phyloP scores from a whole-genome alignment of 1,140 invertebrate species.

The Stegodyphus mimosarum region DNA sequence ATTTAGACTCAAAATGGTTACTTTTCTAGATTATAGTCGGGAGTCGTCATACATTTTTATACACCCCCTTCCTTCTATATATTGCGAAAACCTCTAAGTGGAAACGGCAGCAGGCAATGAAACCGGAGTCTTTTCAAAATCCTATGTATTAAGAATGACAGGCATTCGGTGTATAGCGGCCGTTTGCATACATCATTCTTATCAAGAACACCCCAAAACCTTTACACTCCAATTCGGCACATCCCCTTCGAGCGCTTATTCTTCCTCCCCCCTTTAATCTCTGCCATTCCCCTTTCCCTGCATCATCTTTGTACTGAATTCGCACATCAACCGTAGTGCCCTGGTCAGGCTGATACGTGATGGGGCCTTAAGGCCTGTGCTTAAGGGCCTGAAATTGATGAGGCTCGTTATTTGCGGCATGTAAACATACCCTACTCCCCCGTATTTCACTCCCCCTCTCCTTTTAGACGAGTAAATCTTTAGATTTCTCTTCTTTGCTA shows the following conservation, averaged over 20 bases:
- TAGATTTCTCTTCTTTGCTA: slow-evolving; percentile 8
- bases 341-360: slow-evolving; percentile 32
- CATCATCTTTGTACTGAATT: background rate
- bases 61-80: too few relatives aligned
- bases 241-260: background rate
- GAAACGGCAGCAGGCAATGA: slow-evolving; percentile 3
- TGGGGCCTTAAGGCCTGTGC: slow-evolving; percentile 45
- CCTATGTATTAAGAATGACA: slow-evolving; percentile 55
- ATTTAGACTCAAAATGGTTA: too few relatives aligned
- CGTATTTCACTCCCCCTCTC: background rate
- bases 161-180: slow-evolving; percentile 32
- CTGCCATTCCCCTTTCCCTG: slow-evolving; percentile 15
- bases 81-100: slow-evolving; percentile 18
- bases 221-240: slow-evolving; percentile 38
- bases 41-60: too few relatives aligned
- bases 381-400: slow-evolving; percentile 53
- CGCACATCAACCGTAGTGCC: background rate
- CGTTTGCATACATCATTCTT: slow-evolving; percentile 57
- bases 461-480: slow-evolving; percentile 37
- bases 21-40: too few relatives aligned
- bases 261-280: slow-evolving; percentile 36
- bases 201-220: slow-evolving; percentile 43
- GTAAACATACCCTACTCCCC: slow-evolving; percentile 41
- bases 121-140: slow-evolving; percentile 50
- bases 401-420: slow-evolving; percentile 56